phyloP scores from a whole-genome alignment of 2,888 invertebrate genomes.

The Troides helena region DNA sequence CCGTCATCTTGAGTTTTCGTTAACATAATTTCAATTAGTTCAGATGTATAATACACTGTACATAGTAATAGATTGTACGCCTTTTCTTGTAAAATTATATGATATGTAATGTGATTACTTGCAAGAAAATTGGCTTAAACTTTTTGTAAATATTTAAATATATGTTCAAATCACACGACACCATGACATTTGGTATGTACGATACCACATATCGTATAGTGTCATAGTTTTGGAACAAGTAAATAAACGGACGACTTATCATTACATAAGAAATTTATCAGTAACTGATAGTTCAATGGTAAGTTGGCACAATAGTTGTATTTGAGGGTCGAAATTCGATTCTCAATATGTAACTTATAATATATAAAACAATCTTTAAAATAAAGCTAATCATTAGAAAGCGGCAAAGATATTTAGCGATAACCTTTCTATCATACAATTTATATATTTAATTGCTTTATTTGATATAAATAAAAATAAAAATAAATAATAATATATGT shows the following conservation, averaged over 20 bases:
- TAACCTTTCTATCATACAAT: no score
- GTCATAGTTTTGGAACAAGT: background rate
- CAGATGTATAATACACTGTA: background rate
- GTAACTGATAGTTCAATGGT: background rate
- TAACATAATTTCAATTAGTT: background rate
- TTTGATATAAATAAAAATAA: no score
- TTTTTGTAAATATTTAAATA: background rate
- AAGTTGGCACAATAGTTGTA: no score
- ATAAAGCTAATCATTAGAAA: no score
- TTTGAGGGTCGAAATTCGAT: no score
- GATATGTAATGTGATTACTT: background rate
- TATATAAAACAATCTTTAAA: no score
- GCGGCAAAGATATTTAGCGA: no score
- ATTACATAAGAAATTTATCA: conserved; percentile 4
- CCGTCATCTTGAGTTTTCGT: no score
- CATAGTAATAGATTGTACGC: background rate
- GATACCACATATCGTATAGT: conserved; percentile 1
- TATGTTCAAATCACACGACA: background rate
- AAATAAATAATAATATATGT: no score
- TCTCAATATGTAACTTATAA: no score
- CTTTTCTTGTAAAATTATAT: background rate
- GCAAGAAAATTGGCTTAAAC: background rate
- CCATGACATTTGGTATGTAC: conserved; percentile 5
- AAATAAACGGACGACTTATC: conserved; percentile 4
- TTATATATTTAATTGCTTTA: no score